Evolutionary conservation across 2,113 vertebrate genomes (phyloP).

Genomic region (Coptodon bakossiorum): DNA sequence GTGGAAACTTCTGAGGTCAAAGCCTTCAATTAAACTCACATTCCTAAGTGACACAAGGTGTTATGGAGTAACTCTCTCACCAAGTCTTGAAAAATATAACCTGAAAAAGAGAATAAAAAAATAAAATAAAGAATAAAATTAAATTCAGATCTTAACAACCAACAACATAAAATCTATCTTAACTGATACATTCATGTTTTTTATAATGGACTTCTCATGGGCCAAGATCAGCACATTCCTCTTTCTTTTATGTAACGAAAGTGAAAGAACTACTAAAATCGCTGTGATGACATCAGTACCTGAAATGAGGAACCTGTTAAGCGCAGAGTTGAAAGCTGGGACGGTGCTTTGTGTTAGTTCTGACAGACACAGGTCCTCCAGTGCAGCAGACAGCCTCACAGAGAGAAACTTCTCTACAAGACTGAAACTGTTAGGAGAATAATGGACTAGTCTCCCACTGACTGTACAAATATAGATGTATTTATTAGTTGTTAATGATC

Average conservation of each 20-base stretch:
- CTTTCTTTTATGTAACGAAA: not conserved
- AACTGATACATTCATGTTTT: not conserved
- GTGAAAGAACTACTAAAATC: not conserved
- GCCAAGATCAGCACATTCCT: not conserved
- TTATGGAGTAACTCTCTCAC: not conserved
- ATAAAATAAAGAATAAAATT: fast-evolving
- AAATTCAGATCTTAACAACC: not conserved
- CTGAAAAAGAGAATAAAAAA: not conserved
- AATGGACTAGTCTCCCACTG: no score
- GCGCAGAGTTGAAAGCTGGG: not conserved
- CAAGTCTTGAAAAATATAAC: not conserved
- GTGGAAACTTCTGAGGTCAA: not conserved
- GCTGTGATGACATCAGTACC: not conserved
- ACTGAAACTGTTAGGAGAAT: no score
- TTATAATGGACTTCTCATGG: not conserved
- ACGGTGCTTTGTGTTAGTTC: no score
- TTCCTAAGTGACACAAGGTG: not conserved
- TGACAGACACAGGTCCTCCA: no score
- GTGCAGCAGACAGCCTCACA: no score
- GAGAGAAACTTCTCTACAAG: no score
- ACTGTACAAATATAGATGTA: no score
- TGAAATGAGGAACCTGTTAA: not conserved
- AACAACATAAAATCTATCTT: not conserved
- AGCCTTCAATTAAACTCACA: not conserved
- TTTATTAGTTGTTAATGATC: not conserved